Evolutionary conservation across 2,797 vertebrate species (phyloP).

Genomic region (Chelon auratus): DNA sequence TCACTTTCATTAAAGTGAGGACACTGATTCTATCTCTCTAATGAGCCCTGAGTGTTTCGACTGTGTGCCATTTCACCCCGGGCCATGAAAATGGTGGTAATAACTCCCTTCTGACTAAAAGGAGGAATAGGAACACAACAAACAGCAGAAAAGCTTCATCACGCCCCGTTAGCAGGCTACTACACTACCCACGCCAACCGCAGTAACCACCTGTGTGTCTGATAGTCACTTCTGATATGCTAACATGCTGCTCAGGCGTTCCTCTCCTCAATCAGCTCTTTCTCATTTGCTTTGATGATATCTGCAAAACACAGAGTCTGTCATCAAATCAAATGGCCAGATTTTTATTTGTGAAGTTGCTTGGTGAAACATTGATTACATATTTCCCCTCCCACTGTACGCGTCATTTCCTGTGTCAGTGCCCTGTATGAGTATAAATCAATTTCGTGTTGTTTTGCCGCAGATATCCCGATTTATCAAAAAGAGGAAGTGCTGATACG

Average conservation of each 20-base stretch:
- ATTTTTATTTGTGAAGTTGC: constrained; percentile 9
- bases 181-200: constrained; percentile 64
- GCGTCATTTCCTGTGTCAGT: constrained; percentile 1
- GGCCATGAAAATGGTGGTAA: constrained; percentile 67
- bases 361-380: constrained; percentile 11
- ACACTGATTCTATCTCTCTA: constrained; percentile 84
- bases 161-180: constrained; percentile 68
- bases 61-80: constrained; percentile 74
- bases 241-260: constrained; percentile 50
- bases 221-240: constrained; percentile 58
- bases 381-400: not conserved
- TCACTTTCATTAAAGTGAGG: constrained; percentile 75
- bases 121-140: constrained; percentile 71
- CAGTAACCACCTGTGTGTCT: constrained; percentile 75
- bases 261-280: constrained; percentile 71
- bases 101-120: constrained; percentile 71
- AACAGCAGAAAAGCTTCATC: constrained; percentile 69
- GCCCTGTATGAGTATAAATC: not conserved
- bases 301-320: constrained; percentile 46
- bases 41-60: constrained; percentile 77
- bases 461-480: constrained; percentile 33
- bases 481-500: constrained; percentile 42
- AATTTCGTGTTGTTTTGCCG: constrained; percentile 23
- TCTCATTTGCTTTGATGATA: constrained; percentile 61
- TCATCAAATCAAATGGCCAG: constrained; percentile 17